These are phyloP conservation scores for Leptinotarsa defecta DNA, from an alignment of 1,140 invertebrate species.

Conservation along the genomic window DNA sequence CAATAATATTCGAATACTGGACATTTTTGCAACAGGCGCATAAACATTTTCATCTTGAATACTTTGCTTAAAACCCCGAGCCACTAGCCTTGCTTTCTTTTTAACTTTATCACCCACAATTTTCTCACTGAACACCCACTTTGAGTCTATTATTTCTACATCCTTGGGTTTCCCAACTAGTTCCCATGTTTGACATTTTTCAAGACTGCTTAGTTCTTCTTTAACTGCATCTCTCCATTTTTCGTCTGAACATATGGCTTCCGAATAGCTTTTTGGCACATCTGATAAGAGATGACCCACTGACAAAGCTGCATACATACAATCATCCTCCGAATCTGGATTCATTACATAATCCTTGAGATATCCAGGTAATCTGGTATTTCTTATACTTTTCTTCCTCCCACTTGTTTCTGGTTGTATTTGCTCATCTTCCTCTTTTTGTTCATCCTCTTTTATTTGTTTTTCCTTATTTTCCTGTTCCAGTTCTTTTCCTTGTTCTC, in stretches of 20 bases:
- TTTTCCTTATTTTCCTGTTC: not conserved
- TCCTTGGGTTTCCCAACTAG: not conserved
- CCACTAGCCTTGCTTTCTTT: constrained; percentile 31
- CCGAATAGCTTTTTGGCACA: constrained; percentile 13
- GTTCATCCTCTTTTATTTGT: not conserved
- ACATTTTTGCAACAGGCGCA: constrained; percentile 24
- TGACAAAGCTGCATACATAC: not conserved
- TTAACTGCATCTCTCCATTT: constrained; percentile 43
- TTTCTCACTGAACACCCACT: constrained; percentile 32
- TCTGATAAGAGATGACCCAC: constrained; percentile 1
- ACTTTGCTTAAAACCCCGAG: constrained; percentile 16
- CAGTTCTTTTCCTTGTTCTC: not conserved
- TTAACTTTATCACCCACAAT: constrained; percentile 17
- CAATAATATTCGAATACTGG: constrained; percentile 15
- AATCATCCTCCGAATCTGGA: constrained; percentile 21
- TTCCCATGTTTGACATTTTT: constrained; percentile 30
- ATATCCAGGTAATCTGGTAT: not conserved
- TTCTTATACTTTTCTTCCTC: constrained; percentile 4
- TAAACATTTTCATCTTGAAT: constrained; percentile 17
- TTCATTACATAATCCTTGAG: not conserved
- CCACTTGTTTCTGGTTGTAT: not conserved
- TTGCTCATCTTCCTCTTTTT: not conserved
- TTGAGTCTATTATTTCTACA: constrained; percentile 29
- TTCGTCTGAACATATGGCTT: constrained; percentile 28
- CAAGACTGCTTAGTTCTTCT: constrained; percentile 30